Evolutionary conservation across 2,113 vertebrate genomes (phyloP), one percentile per base, ranked within the genome.

Genomic region (Colius striatus): DNA sequence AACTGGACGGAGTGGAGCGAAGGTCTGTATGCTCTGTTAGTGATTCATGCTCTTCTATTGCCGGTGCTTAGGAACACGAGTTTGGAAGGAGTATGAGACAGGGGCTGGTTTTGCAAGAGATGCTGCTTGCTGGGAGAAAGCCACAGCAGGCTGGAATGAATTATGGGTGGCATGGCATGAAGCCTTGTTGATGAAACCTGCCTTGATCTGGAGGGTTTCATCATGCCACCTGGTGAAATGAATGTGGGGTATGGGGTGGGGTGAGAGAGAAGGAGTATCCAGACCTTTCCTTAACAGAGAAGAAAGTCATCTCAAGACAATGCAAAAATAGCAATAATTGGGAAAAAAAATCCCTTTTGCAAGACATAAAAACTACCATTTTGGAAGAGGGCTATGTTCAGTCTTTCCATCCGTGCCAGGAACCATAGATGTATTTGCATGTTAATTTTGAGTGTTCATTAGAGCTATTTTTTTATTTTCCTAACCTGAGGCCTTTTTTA

Each of bases 111-210:
- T 95, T 96, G 94, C 95, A 97, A 94, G 94, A 95, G 84, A 50
- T 58, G 38, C 94, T 96, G 78, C 82, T 70, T 82, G 76, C 53
- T 95, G 92, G 87, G 93, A 95, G 95, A 96, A 97, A 96, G 83
- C 96, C 95, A 84, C 95, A 93, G 87, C 53, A 84, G 65, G 91
- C 82, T 91, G 75, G 90, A 79, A 92, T 94, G 93, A 96, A 90
- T 95, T 95, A 94, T 81, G 85, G 83, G 87, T 86, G 87, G 93
- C 93, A 95, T 96, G 95, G 88, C 88, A 95, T 67, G 86, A 90
- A 92, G 94, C 82, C 90, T 95, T 96, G 95, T 94, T 96, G 95
- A 95, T 95, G 96, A 96, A 92, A 95, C 92, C 82, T 94, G 95
- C 93, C 94, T 96, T 96, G 87, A 95, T 96, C 95, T 95, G 55